Base-by-base conservation (phyloP, 2,113 vertebrate genomes). In the Puntigrus tetrazona region DNA sequence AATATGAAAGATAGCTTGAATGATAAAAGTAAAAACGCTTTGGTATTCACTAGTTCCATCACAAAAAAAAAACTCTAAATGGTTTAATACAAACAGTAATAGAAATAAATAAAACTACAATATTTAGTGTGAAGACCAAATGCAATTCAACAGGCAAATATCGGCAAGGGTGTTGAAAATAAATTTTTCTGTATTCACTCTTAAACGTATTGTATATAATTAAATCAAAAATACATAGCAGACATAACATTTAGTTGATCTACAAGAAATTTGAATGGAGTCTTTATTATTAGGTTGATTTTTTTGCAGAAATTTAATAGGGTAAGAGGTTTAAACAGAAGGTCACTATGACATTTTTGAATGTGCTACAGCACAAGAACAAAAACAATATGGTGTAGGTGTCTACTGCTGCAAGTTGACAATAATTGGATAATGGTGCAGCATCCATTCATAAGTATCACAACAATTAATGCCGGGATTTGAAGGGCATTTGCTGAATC, bases 401-500 rank as follows among this genome's bases (percentile, higher is more conserved):
- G 67, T 38, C 36, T 78, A 63, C 65, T 75, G 36, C 47, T 45
- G 69, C 14, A 74, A 87, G 77, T 34, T 3, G 7, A 65, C 31
- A 75, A 87, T 82, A 25, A 84, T 74, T 20, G 2, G 20, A 43
- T 41, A 63, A 77, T 73, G 34, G 47, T 31, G 43, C 67, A 73
- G 36, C 6, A 41, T 59, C 82, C 47, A 82, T 59, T 43, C 69
- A 84, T 85, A 84, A 86, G 73, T 69, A 29, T 45, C 78, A 45
- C 7, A 34, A 67, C 81, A 80, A 86, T 89, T 82, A 87, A 84
- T 86, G 78, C 22, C 5, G 18, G 74, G 73, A 84, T 87, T 87
- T 75, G 47, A 8, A n/a, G 81, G 73, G 61, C 13, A 14, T 36
- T 7, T 16, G 22, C 65, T 69, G 78, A 84, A 84, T 73, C 27